These are phyloP conservation scores for Lepidurus apus DNA, from an alignment of 1,140 invertebrate genomes.

Conservation along the genomic window DNA sequence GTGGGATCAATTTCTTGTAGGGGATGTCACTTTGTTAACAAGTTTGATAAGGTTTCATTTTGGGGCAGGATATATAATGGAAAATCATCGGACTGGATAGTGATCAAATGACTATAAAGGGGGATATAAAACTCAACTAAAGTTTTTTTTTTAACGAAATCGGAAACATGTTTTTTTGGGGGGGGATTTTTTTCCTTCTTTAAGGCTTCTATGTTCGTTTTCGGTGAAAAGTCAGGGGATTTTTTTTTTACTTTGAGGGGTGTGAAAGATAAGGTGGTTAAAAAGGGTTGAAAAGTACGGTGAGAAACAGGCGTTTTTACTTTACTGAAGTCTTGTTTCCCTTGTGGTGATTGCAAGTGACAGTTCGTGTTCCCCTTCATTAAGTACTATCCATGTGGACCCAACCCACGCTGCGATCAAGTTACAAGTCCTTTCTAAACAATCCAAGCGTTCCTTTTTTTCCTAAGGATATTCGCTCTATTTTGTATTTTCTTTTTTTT, in stretches of 20 bases:
- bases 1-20: neutral
- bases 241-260: neutral
- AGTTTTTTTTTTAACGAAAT: neutral
- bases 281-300: neutral
- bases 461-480: neutral
- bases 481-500: neutral
- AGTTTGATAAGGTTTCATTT: neutral
- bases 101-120: neutral
- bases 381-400: constrained; percentile 21
- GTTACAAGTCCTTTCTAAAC: constrained; percentile 8
- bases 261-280: neutral
- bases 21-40: neutral
- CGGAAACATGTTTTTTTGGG: constrained; percentile 6
- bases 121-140: neutral
- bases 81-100: constrained; percentile 14
- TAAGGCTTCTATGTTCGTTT: too few relatives aligned
- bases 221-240: too few relatives aligned
- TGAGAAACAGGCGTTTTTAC: constrained; percentile 3
- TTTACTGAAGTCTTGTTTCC: constrained; percentile 14
- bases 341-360: constrained; percentile 14
- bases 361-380: constrained; percentile 21
- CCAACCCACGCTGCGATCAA: constrained; percentile 5
- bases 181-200: too few relatives aligned
- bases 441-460: neutral
- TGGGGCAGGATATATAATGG: neutral